Conservation (phyloP, 1,140 invertebrate species). For the Hestina assimilis region DNA sequence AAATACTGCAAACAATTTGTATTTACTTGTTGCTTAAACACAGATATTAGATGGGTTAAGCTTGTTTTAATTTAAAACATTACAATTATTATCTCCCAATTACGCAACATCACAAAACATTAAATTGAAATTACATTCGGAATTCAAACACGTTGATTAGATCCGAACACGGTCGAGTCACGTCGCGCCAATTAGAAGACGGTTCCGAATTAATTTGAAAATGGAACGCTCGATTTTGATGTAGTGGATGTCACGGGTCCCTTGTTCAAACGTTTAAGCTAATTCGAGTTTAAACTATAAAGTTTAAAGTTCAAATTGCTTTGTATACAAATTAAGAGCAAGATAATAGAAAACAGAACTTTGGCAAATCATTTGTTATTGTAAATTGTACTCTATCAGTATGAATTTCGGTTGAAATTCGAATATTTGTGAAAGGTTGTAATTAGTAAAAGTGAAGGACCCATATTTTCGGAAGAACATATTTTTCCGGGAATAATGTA, state of each 20-base stretch:
- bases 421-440: conserved; percentile 14
- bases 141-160: conserved; percentile 64
- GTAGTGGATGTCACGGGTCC: conserved; percentile 68
- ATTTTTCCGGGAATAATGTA: conserved; percentile 20
- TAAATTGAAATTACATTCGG: conserved; percentile 55
- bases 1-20: too few relatives aligned
- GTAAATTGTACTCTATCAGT: conserved; percentile 25
- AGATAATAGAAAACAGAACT: conserved; percentile 48
- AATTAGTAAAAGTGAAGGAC: conserved; percentile 49
- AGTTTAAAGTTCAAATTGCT: conserved; percentile 33
- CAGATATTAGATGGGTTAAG: too few relatives aligned
- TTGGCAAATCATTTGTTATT: conserved; percentile 27
- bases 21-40: too few relatives aligned
- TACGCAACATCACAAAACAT: conserved; percentile 40
- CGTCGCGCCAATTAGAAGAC: conserved; percentile 74
- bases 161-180: conserved; percentile 63
- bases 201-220: conserved; percentile 71
- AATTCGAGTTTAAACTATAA: conserved; percentile 28
- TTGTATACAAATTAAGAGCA: conserved; percentile 22
- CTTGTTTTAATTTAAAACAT: background rate
- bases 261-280: conserved; percentile 29
- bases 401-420: conserved; percentile 25
- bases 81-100: conserved; percentile 2
- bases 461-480: conserved; percentile 29
- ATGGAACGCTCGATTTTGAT: conserved; percentile 75